These are phyloP conservation scores for Pleuronectes platessa DNA, from an alignment of 2,113 vertebrate species.

Conservation along the genomic window DNA sequence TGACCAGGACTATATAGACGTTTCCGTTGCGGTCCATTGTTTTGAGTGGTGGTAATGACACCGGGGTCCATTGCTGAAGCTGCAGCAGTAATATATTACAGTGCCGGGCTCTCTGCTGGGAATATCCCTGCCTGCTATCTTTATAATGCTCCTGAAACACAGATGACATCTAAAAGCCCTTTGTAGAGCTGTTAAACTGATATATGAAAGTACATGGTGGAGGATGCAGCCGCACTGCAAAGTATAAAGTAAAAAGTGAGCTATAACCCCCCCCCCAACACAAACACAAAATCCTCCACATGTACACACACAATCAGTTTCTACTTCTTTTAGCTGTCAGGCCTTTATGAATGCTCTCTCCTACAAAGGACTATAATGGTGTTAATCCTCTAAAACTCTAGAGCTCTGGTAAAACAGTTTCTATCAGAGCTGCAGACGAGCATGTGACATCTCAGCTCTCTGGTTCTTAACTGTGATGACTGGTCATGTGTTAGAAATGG, in stretches of 20 bases:
- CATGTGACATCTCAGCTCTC: slow-evolving; percentile 8
- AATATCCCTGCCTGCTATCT: slow-evolving; percentile 57
- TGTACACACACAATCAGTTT: background rate
- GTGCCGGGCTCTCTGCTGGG: slow-evolving; percentile 27
- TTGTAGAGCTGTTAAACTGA: slow-evolving; percentile 57
- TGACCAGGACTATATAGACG: slow-evolving; percentile 18
- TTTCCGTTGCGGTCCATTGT: slow-evolving; percentile 29
- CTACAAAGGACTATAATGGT: slow-evolving; percentile 18
- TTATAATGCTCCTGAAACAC: slow-evolving; percentile 60
- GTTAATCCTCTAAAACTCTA: slow-evolving; percentile 4
- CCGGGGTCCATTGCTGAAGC: slow-evolving; percentile 32
- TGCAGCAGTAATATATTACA: slow-evolving; percentile 50
- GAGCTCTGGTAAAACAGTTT: slow-evolving; percentile 29
- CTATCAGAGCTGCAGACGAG: slow-evolving; percentile 32
- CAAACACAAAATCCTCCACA: slow-evolving; percentile 1
- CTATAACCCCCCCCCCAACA: slow-evolving; percentile 10
- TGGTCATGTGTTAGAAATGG: slow-evolving; percentile 20
- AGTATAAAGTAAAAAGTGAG: slow-evolving; percentile 30
- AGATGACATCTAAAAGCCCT: slow-evolving; percentile 63
- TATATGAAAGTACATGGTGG: slow-evolving; percentile 23
- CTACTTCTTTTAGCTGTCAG: background rate
- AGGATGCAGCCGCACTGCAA: slow-evolving; percentile 22
- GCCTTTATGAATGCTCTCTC: slow-evolving; percentile 12
- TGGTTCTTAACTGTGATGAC: slow-evolving; percentile 21
- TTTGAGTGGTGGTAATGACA: slow-evolving; percentile 63